A percentile compares a stretch with the other conserved stretches of the same genome.
Evolutionary conservation across 2,113 vertebrate genomes (phyloP).

Genomic region (Oncorhynchus gorbuscha): DNA sequence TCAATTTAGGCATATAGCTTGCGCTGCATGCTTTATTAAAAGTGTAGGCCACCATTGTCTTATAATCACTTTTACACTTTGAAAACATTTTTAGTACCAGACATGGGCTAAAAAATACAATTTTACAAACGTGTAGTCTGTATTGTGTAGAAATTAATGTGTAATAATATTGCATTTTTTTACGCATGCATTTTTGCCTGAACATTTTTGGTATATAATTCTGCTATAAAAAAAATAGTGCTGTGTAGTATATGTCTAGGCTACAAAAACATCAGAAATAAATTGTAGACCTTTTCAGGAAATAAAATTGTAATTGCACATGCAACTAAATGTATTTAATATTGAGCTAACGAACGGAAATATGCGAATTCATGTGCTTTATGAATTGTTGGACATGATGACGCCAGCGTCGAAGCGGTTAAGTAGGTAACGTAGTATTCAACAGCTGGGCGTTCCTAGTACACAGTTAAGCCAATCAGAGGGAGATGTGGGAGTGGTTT

Average conservation of each 20-base stretch:
- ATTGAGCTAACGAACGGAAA: background rate
- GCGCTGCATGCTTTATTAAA: too few relatives aligned
- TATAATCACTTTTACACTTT: too few relatives aligned
- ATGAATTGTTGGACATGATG: background rate
- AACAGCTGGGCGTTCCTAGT: background rate
- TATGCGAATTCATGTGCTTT: background rate
- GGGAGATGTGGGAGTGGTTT: background rate
- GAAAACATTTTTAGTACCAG: too few relatives aligned
- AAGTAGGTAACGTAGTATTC: background rate
- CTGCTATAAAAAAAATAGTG: background rate
- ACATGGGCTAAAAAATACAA: too few relatives aligned
- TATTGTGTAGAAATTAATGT: too few relatives aligned
- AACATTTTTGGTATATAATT: background rate
- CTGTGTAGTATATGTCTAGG: background rate
- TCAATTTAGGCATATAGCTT: too few relatives aligned
- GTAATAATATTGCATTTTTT: background rate
- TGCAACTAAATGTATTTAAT: background rate
- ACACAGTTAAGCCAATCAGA: constrained; percentile 16
- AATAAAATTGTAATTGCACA: too few relatives aligned
- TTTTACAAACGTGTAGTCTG: too few relatives aligned
- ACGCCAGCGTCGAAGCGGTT: constrained; percentile 2
- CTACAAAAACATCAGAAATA: background rate
- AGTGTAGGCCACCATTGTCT: too few relatives aligned
- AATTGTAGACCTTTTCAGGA: background rate
- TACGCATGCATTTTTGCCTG: too few relatives aligned